These are phyloP conservation scores for Perccottus glenii DNA, from an alignment of 2,113 vertebrate genomes.

Conservation along the genomic window DNA sequence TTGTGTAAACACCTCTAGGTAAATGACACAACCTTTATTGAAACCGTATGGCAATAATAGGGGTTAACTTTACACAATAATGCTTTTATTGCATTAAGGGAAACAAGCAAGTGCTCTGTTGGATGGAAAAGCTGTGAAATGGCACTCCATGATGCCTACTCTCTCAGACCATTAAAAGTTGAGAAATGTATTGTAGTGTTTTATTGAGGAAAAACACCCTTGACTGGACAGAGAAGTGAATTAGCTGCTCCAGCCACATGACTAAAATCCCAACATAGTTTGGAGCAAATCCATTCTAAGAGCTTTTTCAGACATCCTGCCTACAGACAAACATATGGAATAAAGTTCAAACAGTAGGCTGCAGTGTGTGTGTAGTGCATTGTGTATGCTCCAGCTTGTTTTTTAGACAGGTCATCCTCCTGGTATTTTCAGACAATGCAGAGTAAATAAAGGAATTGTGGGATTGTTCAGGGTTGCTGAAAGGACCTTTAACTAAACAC, in stretches of 20 bases:
- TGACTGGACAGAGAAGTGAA: not conserved
- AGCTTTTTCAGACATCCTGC: constrained; percentile 1
- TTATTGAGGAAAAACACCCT: constrained; percentile 1
- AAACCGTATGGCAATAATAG: no score
- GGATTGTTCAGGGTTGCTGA: constrained; percentile 39
- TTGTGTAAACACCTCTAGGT: no score
- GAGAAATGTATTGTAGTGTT: not conserved
- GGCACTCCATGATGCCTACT: no score
- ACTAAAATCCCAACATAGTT: constrained; percentile 11
- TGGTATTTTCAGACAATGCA: constrained; percentile 57
- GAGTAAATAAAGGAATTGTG: constrained; percentile 50
- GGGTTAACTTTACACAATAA: no score
- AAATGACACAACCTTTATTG: no score
- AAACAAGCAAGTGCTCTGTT: not conserved
- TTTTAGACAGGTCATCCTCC: constrained; percentile 17
- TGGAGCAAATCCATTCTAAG: not conserved
- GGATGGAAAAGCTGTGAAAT: not conserved
- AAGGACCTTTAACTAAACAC: constrained; percentile 35
- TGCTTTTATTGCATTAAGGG: not conserved
- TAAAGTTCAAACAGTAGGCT: not conserved
- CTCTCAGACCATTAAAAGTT: not conserved
- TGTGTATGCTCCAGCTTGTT: not conserved
- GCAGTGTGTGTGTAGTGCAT: not conserved
- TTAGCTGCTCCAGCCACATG: constrained; percentile 7
- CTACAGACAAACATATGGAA: not conserved